Conservation (phyloP, 2,113 vertebrate species). For the Lophura nycthemera region DNA sequence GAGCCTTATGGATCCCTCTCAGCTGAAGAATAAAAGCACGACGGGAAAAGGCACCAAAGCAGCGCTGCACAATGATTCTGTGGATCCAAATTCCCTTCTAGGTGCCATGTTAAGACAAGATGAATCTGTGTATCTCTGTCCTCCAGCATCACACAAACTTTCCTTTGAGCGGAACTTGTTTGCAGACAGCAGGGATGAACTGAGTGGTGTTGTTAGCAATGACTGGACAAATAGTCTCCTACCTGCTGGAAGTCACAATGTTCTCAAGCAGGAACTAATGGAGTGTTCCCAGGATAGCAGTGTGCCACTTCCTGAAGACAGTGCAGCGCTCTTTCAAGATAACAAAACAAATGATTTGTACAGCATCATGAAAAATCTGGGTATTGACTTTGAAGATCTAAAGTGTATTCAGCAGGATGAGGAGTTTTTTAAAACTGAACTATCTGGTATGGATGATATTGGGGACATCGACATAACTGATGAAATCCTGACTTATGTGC, state of each 20-base stretch:
- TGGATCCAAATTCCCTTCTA: slow-evolving; percentile 81
- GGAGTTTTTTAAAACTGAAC: slow-evolving; percentile 79
- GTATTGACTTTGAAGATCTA: slow-evolving; percentile 83
- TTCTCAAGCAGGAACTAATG: slow-evolving; percentile 72
- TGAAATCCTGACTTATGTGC: slow-evolving; percentile 84
- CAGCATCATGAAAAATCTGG: slow-evolving; percentile 83
- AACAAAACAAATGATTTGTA: slow-evolving; percentile 81
- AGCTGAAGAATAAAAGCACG: slow-evolving; percentile 51
- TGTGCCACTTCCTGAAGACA: slow-evolving; percentile 51
- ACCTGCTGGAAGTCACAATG: slow-evolving; percentile 57
- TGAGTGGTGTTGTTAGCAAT: slow-evolving; percentile 14
- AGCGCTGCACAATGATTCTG: slow-evolving; percentile 32
- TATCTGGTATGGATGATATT: slow-evolving; percentile 70
- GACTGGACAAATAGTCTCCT: slow-evolving; percentile 70
- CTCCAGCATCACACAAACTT: slow-evolving; percentile 72
- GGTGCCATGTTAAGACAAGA: slow-evolving; percentile 82
- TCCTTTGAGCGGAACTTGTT: slow-evolving; percentile 70
- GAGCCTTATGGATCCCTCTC: slow-evolving; percentile 58
- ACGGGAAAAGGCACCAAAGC: slow-evolving; percentile 58
- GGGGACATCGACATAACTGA: slow-evolving; percentile 81
- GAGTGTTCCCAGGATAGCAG: slow-evolving; percentile 57
- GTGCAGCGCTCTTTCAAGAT: slow-evolving; percentile 68
- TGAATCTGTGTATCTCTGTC: slow-evolving; percentile 81
- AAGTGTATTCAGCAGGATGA: slow-evolving; percentile 81
- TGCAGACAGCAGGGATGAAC: slow-evolving; percentile 48